A percentile compares a stretch with the other conserved stretches of the same genome.
These are phyloP conservation scores for Helicoverpa armigera DNA, from an alignment of 1,140 invertebrate genomes.

Conservation along the genomic window DNA sequence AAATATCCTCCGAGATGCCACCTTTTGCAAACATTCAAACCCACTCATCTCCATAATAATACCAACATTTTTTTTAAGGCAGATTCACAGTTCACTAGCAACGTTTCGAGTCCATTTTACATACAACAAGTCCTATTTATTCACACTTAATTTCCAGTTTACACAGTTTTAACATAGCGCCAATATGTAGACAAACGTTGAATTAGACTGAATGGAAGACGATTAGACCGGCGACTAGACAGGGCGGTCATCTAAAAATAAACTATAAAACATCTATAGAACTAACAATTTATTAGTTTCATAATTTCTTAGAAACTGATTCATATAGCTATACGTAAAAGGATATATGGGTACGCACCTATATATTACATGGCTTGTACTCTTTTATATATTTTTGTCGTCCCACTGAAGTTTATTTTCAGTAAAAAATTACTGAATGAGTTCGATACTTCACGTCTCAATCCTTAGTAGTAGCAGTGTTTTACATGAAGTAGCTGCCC, in stretches of 20 bases:
- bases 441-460: too few relatives aligned
- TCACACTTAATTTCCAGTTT: background rate
- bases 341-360: background rate
- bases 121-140: too few relatives aligned
- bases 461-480: too few relatives aligned
- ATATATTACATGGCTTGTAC: background rate
- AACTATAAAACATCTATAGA: conserved; percentile 9
- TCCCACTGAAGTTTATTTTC: too few relatives aligned
- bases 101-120: too few relatives aligned
- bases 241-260: conserved; percentile 44
- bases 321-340: background rate
- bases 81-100: too few relatives aligned
- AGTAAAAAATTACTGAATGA: too few relatives aligned
- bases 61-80: too few relatives aligned
- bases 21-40: too few relatives aligned
- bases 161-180: background rate
- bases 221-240: conserved; percentile 41
- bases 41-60: too few relatives aligned
- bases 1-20: too few relatives aligned
- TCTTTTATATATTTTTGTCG: background rate
- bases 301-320: conserved; percentile 44
- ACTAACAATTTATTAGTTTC: conserved; percentile 20
- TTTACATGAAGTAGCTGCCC: too few relatives aligned
- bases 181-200: background rate
- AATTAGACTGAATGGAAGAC: conserved; percentile 23